These are phyloP conservation scores for Aphodius sticticus DNA, from an alignment of 2,888 invertebrate species.

Conservation along the genomic window DNA sequence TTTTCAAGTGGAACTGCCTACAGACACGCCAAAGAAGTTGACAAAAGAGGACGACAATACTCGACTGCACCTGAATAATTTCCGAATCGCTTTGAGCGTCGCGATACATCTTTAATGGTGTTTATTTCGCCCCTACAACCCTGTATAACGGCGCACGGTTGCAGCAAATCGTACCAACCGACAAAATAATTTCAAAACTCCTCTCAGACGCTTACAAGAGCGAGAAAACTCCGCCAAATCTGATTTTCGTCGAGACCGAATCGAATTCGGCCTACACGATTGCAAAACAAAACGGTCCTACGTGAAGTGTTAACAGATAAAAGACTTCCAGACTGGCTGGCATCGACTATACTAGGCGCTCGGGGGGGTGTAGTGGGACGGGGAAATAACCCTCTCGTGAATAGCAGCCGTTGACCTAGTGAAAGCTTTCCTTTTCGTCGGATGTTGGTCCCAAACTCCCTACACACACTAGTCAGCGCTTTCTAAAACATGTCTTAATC, in stretches of 20 bases:
- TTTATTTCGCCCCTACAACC: not conserved
- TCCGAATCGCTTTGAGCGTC: not conserved
- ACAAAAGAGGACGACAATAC: not conserved
- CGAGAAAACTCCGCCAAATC: not conserved
- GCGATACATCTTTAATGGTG: not conserved
- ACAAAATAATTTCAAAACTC: not conserved
- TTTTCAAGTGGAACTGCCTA: not conserved
- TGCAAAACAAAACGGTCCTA: not conserved
- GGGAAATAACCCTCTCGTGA: slow-evolving; percentile 29
- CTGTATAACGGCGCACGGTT: not conserved
- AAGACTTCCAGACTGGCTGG: slow-evolving; percentile 6
- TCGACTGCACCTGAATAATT: not conserved
- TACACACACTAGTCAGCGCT: too few relatives aligned
- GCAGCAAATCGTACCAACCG: too few relatives aligned
- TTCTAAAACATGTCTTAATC: too few relatives aligned
- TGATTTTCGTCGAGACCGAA: not conserved
- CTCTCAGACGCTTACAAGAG: not conserved
- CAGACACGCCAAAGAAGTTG: not conserved
- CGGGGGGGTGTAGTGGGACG: slow-evolving; percentile 29
- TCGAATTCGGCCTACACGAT: not conserved
- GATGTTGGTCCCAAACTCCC: too few relatives aligned
- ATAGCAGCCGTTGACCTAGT: slow-evolving; percentile 31
- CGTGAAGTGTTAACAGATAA: not conserved
- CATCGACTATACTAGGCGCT: slow-evolving; percentile 24
- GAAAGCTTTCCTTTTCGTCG: slow-evolving; percentile 24